Percentiles rank a stretch among this genome's conserved stretches.
Evolutionary conservation across 2,888 invertebrate genomes (phyloP).

Genomic region (Drosophila lutescens): DNA sequence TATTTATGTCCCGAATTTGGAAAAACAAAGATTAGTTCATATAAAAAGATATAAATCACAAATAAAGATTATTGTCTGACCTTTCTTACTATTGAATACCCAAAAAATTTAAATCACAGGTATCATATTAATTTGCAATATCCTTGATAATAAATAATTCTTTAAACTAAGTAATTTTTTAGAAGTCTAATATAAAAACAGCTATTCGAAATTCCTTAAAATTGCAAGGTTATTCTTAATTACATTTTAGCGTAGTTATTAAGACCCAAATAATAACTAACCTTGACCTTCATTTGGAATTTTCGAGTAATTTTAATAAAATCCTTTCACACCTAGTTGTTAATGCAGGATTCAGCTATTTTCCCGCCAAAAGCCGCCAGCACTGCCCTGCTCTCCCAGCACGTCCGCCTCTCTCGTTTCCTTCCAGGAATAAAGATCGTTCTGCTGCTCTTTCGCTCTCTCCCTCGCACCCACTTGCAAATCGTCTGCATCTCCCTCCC

Average conservation of each 20-base stretch:
- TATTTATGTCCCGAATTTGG: too few species aligned
- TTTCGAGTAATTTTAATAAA: too few species aligned
- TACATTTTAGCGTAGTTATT: neutral
- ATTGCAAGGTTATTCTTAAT: neutral
- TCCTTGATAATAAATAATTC: too few species aligned
- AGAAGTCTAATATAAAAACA: neutral
- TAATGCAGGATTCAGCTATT: slow-evolving; percentile 5
- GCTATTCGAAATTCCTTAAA: neutral
- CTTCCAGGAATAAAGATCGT: slow-evolving; percentile 55
- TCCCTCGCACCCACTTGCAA: slow-evolving; percentile 22
- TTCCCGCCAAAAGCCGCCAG: neutral
- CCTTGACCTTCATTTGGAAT: neutral
- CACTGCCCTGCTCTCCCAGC: slow-evolving; percentile 9
- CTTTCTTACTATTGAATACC: too few species aligned
- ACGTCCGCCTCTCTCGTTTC: slow-evolving; percentile 34
- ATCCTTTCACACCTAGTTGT: slow-evolving; percentile 1
- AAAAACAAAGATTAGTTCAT: too few species aligned
- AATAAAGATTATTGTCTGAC: too few species aligned
- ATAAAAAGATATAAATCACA: too few species aligned
- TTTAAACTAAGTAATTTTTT: too few species aligned
- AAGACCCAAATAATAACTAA: too few species aligned
- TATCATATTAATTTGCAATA: too few species aligned
- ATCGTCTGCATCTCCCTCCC: slow-evolving; percentile 7
- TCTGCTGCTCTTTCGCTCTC: slow-evolving; percentile 27
- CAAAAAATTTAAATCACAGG: too few species aligned